Evolutionary conservation across 2,888 invertebrate species (phyloP).

Genomic region (Conops quadrifasciatus): DNA sequence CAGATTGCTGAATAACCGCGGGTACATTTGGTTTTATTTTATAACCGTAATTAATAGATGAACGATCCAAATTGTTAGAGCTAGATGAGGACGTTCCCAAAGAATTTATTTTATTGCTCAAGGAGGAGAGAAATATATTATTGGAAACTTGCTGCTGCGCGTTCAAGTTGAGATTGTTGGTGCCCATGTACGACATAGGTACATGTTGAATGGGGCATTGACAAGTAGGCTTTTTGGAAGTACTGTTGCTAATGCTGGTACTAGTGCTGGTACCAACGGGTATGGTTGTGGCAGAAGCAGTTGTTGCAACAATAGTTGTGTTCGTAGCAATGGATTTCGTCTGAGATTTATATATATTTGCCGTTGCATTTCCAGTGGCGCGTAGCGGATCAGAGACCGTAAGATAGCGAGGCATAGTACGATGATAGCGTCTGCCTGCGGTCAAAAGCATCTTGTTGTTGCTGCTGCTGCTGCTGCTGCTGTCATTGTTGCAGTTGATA

Average conservation of each 20-base stretch:
- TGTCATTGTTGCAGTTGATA: slow-evolving; percentile 36
- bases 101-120: slow-evolving; percentile 51
- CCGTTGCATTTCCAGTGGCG: slow-evolving; percentile 23
- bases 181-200: slow-evolving; percentile 66
- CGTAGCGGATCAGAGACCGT: slow-evolving; percentile 59
- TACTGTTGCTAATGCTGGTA: not conserved
- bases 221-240: slow-evolving; percentile 62
- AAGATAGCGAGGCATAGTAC: slow-evolving; percentile 65
- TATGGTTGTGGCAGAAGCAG: slow-evolving; percentile 27
- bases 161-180: slow-evolving; percentile 57
- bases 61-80: slow-evolving; percentile 46
- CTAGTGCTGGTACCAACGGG: not conserved
- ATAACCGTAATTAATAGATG: slow-evolving; percentile 45
- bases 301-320: slow-evolving; percentile 37
- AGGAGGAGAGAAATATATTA: slow-evolving; percentile 54
- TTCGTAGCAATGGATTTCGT: slow-evolving; percentile 31
- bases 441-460: slow-evolving; percentile 56
- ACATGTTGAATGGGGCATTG: slow-evolving; percentile 66
- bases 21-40: slow-evolving; percentile 51
- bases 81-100: slow-evolving; percentile 42
- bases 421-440: slow-evolving; percentile 63
- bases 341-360: slow-evolving; percentile 5
- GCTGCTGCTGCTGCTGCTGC: slow-evolving; percentile 48
- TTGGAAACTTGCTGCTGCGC: slow-evolving; percentile 49
- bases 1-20: slow-evolving; percentile 27